phyloP scores from a whole-genome alignment of 2,888 invertebrate species.

The Strigamia crassipes region DNA sequence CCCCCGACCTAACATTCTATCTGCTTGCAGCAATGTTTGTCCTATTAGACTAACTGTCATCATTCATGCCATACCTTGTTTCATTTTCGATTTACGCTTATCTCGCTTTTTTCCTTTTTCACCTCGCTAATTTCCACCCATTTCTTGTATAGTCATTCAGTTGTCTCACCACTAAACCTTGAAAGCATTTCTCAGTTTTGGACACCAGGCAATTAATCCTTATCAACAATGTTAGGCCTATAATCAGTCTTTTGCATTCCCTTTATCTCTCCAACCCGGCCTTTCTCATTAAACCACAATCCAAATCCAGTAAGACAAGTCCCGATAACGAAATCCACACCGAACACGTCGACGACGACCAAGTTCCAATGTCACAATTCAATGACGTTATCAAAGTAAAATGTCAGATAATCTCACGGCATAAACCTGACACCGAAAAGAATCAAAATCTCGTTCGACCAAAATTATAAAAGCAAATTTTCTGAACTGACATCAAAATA shows the following conservation, averaged over 20 bases:
- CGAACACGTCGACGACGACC: background rate
- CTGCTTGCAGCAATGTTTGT: background rate
- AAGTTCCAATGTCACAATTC: slow-evolving; percentile 29
- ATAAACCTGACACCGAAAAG: background rate
- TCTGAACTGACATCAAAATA: background rate
- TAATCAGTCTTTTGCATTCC: slow-evolving; percentile 35
- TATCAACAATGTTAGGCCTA: slow-evolving; percentile 32
- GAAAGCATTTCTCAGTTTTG: background rate
- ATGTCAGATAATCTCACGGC: slow-evolving; percentile 15
- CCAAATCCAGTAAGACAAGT: slow-evolving; percentile 37
- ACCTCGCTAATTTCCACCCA: background rate
- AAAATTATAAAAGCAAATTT: background rate
- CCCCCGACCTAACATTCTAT: slow-evolving; percentile 7
- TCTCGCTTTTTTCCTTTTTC: background rate
- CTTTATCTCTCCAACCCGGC: slow-evolving; percentile 12
- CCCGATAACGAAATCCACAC: slow-evolving; percentile 28
- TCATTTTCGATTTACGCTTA: slow-evolving; percentile 13
- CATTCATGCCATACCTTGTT: slow-evolving; percentile 20
- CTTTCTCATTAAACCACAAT: slow-evolving; percentile 42
- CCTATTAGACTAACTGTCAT: slow-evolving; percentile 35
- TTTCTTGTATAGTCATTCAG: background rate
- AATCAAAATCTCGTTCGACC: background rate
- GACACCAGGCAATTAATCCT: slow-evolving; percentile 33
- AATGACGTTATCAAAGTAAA: slow-evolving; percentile 28
- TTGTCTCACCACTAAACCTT: background rate